Evolutionary conservation across 2,888 invertebrate genomes (phyloP).

Genomic region (Clivina fossor): DNA sequence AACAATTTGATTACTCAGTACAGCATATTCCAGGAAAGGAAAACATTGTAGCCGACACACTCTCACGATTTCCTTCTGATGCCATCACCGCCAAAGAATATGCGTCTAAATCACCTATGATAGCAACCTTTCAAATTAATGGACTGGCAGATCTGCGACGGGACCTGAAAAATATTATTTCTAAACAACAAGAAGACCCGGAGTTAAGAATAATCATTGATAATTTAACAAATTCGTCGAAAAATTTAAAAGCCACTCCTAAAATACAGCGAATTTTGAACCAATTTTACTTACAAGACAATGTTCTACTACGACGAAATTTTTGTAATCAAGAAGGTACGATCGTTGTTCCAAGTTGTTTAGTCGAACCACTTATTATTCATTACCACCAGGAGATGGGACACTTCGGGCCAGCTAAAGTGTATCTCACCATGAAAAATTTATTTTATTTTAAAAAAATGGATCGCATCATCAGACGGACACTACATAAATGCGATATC

Average conservation of each 20-base stretch:
- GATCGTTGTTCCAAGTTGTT: not conserved
- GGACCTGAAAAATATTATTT: too few relatives aligned
- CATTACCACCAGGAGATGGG: conserved; percentile 19
- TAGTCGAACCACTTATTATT: not conserved
- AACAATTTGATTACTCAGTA: conserved; percentile 29
- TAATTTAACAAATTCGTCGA: too few relatives aligned
- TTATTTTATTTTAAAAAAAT: not conserved
- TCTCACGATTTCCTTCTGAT: conserved; percentile 18
- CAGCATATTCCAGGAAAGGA: conserved; percentile 25
- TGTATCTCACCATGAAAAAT: conserved; percentile 9
- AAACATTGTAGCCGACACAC: conserved; percentile 30
- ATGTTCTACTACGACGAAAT: too few relatives aligned
- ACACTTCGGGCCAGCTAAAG: conserved; percentile 31
- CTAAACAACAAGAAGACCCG: too few relatives aligned
- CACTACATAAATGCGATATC: not conserved
- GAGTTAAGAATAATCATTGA: too few relatives aligned
- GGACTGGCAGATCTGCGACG: not conserved
- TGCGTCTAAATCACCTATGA: too few relatives aligned
- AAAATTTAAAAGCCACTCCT: too few relatives aligned
- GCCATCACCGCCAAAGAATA: too few relatives aligned
- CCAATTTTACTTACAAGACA: too few relatives aligned
- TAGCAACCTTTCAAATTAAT: not conserved
- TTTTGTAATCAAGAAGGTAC: too few relatives aligned
- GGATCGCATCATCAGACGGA: not conserved
- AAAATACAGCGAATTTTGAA: too few relatives aligned